Conservation (phyloP, 2,888 invertebrate species). For the Epinotia nisella region DNA sequence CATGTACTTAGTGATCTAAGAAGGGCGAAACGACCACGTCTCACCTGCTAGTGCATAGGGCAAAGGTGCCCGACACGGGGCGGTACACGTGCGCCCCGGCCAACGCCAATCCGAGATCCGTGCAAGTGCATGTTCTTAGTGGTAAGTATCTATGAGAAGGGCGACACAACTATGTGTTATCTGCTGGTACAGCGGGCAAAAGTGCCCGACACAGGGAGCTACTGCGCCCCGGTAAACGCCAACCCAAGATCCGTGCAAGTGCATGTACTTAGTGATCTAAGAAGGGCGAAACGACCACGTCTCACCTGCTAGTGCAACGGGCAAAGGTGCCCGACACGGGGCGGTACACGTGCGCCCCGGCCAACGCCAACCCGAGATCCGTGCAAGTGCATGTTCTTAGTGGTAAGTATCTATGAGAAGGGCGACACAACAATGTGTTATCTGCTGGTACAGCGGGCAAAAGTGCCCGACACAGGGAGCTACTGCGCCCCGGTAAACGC, state of each 20-base stretch:
- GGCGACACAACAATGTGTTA: slow-evolving; percentile 51
- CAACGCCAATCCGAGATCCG: slow-evolving; percentile 92
- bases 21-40: slow-evolving; percentile 93
- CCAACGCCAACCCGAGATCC: slow-evolving; percentile 93
- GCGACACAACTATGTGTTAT: slow-evolving; percentile 93
- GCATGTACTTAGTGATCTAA: slow-evolving; percentile 89
- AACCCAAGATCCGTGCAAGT: slow-evolving; percentile 93
- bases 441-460: slow-evolving; percentile 87
- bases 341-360: slow-evolving; percentile 91
- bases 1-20: slow-evolving; percentile 91
- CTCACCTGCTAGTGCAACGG: slow-evolving; percentile 91
- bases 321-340: slow-evolving; percentile 92
- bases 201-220: slow-evolving; percentile 91
- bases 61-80: slow-evolving; percentile 91
- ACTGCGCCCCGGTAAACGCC: slow-evolving; percentile 92
- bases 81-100: slow-evolving; percentile 94
- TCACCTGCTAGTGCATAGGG: slow-evolving; percentile 91
- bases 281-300: slow-evolving; percentile 91
- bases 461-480: slow-evolving; percentile 90
- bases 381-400: slow-evolving; percentile 93
- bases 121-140: slow-evolving; percentile 93
- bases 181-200: slow-evolving; percentile 91
- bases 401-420: slow-evolving; percentile 87
- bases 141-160: slow-evolving; percentile 85
- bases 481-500: slow-evolving; percentile 94